Evolutionary conservation across 1,140 invertebrate species (phyloP).

Genomic region (Leptoteleia sp.): DNA sequence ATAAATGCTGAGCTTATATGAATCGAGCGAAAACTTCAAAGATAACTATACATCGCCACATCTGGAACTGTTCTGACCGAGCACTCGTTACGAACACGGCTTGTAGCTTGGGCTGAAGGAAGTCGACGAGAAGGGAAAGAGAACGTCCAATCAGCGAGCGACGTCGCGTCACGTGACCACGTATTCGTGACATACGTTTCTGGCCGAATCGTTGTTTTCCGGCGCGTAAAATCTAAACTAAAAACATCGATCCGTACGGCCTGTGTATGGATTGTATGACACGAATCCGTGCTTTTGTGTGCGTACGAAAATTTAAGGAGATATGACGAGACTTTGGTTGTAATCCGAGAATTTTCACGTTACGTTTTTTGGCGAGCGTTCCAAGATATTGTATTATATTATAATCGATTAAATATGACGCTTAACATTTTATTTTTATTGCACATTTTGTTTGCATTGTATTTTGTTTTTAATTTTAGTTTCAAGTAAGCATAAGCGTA

Average conservation of each 20-base stretch:
- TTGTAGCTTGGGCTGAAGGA: neutral
- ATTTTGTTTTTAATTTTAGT: no score
- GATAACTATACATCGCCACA: slow-evolving; percentile 81
- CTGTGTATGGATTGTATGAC: neutral
- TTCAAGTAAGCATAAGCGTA: no score
- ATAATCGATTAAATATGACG: no score
- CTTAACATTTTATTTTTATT: no score
- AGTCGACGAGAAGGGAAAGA: neutral
- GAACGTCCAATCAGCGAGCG: slow-evolving; percentile 1
- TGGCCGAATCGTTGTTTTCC: slow-evolving; percentile 30
- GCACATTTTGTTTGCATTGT: no score
- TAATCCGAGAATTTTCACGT: neutral
- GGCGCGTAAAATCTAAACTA: slow-evolving; percentile 14
- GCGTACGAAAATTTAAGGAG: neutral
- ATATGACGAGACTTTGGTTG: slow-evolving; percentile 4
- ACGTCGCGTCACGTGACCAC: slow-evolving; percentile 7
- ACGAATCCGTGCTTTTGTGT: neutral
- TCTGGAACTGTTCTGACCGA: slow-evolving; percentile 80
- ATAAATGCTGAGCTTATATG: slow-evolving; percentile 68
- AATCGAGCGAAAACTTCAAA: slow-evolving; percentile 79
- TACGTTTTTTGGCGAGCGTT: neutral
- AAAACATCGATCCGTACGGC: slow-evolving; percentile 54
- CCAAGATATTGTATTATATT: no score
- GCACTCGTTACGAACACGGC: slow-evolving; percentile 66
- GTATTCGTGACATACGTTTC: slow-evolving; percentile 1